Evolutionary conservation across 2,888 invertebrate species (phyloP), one percentile per base, ranked within the genome.

Genomic region (Ariolimax columbianus): DNA sequence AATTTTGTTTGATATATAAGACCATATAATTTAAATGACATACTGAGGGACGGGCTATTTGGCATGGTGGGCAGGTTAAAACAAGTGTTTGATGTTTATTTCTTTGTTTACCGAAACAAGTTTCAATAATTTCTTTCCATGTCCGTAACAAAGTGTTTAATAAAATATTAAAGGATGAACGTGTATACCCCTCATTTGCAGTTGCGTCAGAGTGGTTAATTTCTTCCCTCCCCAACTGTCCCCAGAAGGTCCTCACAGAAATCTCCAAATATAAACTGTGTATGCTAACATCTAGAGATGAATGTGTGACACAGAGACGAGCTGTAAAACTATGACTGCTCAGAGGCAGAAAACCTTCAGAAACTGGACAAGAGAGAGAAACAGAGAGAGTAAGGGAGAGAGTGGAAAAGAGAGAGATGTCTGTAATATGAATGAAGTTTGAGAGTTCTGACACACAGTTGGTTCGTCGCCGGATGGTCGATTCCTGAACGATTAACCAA

Each of bases 401-500:
- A n/a, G n/a, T n/a, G n/a, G n/a, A 14, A 6, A 14, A 66, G n/a
- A n/a, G 40, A 30, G 73, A 43, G 73, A 11, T 73, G 11, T 70
- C 30, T 23, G 36, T 36, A 77, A 55, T 55, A 17, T 51, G 23
- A 77, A 36, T 40, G n/a, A 78, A 40, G 59, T 33, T 78, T 30
- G n/a, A 26, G 40, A 43, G 33, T 33, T 33, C 68, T 79, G 66
- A 66, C 40, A 19, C 43, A 2, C 66, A 66, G 68, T 66, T 79
- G 79, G 79, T 79, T 68, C 79, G 79, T 43, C 79, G 79, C 47
- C 66, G 14, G 43, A 55, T 63, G 30, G 79, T 79, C 79, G 79
- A 79, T 79, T 79, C 68, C 30, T 33, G 68, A 68, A 79, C n/a
- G 79, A 79, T 66, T 79, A 79, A 79, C 66, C 66, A 68, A 79